Percentiles rank a stretch among this genome's conserved stretches.
Evolutionary conservation across 1,140 invertebrate genomes (phyloP).

Genomic region (Caenorhabditis inopinata): DNA sequence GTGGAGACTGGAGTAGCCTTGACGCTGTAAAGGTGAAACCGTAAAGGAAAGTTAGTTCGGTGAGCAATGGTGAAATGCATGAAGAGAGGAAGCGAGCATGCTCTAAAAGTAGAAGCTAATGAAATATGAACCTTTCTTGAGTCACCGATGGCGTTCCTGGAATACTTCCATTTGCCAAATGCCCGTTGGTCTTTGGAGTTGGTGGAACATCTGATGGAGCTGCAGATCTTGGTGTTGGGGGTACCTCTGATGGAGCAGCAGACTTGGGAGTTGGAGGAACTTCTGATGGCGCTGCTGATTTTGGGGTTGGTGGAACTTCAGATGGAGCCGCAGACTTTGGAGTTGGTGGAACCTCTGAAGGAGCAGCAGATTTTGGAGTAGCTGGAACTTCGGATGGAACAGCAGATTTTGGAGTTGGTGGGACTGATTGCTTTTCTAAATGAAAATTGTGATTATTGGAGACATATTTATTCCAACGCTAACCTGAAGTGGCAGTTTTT

Average conservation of each 20-base stretch:
- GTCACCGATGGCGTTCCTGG: conserved; percentile 47
- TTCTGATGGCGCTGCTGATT: conserved; percentile 21
- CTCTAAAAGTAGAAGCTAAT: not conserved
- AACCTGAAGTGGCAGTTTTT: conserved; percentile 37
- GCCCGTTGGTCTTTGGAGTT: conserved; percentile 49
- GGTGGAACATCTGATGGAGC: conserved; percentile 38
- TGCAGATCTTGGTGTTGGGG: conserved; percentile 40
- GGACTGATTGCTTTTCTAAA: conserved; percentile 26
- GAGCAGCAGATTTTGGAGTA: conserved; percentile 37
- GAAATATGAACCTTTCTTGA: not conserved
- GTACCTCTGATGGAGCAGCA: conserved; percentile 15
- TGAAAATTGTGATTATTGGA: not conserved
- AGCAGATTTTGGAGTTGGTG: conserved; percentile 36
- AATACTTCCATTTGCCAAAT: conserved; percentile 37
- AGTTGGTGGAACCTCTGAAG: conserved; percentile 26
- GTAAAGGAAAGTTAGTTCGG: not conserved
- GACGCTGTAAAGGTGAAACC: not conserved
- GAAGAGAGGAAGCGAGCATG: no score
- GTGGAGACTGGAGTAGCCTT: conserved; percentile 41
- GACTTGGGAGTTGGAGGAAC: conserved; percentile 41
- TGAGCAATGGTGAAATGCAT: not conserved
- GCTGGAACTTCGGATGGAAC: conserved; percentile 35
- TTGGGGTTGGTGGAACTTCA: conserved; percentile 33
- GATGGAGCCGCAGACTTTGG: conserved; percentile 43
- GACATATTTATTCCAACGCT: not conserved